Conservation (phyloP, 2,113 vertebrate species). For the Lutjanus erythropterus region DNA sequence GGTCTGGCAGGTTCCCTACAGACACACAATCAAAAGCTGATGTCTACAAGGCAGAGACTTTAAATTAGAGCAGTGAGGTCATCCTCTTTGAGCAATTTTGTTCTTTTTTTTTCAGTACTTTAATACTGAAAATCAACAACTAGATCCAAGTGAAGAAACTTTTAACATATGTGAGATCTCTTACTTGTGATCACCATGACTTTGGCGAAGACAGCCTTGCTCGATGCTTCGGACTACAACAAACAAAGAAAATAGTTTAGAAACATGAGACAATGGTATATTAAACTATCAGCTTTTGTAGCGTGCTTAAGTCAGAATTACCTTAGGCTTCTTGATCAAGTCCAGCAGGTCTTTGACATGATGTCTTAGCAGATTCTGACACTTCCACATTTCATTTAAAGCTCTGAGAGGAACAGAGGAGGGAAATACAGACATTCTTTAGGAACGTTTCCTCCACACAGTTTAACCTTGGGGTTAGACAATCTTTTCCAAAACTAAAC, state of each 20-base stretch:
- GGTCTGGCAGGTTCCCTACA: slow-evolving; percentile 95
- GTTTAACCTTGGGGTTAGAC: background rate
- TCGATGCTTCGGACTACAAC: slow-evolving; percentile 94
- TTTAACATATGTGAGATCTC: background rate
- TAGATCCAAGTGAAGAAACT: too few species aligned
- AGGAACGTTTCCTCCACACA: background rate
- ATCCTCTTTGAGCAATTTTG: background rate
- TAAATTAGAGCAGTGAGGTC: background rate
- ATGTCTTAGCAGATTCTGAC: slow-evolving; percentile 95
- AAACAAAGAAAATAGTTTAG: slow-evolving; percentile 1
- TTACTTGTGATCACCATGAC: slow-evolving; percentile 99
- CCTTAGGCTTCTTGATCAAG: slow-evolving; percentile 96
- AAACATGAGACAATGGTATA: background rate
- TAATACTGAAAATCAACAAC: too few species aligned
- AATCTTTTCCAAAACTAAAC: background rate
- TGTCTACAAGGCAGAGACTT: background rate
- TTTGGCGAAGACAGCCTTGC: slow-evolving; percentile 97
- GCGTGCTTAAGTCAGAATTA: slow-evolving; percentile 68
- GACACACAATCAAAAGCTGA: slow-evolving; percentile 11
- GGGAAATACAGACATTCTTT: background rate
- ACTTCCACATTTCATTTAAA: slow-evolving; percentile 99
- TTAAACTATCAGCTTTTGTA: background rate
- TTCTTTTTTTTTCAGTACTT: too few species aligned
- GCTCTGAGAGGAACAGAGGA: slow-evolving; percentile 84
- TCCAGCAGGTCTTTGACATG: slow-evolving; percentile 98